These are phyloP conservation scores for Pseudolaguvia tuberculata DNA, from an alignment of 2,113 vertebrate species.

Conservation along the genomic window DNA sequence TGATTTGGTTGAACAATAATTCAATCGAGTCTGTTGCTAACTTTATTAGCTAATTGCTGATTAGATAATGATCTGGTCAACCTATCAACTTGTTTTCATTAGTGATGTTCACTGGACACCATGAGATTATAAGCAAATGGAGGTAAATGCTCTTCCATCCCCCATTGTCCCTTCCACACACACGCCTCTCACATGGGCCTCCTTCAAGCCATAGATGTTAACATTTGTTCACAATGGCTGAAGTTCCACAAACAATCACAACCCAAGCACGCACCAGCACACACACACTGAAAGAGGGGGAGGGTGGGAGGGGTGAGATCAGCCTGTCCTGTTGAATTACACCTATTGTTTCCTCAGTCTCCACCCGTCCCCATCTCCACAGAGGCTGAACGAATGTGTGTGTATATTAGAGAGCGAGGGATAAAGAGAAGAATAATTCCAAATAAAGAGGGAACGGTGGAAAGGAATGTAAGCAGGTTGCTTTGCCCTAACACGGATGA, in stretches of 20 bases:
- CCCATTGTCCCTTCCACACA: not conserved
- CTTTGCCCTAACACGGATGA: slow-evolving; percentile 4
- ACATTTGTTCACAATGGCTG: slow-evolving; percentile 47
- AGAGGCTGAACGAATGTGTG: slow-evolving; percentile 6
- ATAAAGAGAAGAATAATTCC: slow-evolving; percentile 6
- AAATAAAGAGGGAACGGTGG: slow-evolving; percentile 12
- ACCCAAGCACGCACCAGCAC: slow-evolving; percentile 25
- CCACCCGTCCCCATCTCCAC: slow-evolving; percentile 36
- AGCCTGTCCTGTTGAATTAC: slow-evolving; percentile 41
- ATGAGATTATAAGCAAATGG: not conserved
- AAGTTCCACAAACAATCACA: slow-evolving; percentile 44
- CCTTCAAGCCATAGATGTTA: slow-evolving; percentile 39
- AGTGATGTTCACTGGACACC: not conserved
- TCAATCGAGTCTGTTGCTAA: not conserved
- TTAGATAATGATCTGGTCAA: not conserved
- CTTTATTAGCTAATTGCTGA: slow-evolving; percentile 8
- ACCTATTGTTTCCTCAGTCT: slow-evolving; percentile 40
- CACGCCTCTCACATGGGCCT: slow-evolving; percentile 1
- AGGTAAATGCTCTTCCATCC: not conserved
- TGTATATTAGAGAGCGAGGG: not conserved
- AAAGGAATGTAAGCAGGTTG: slow-evolving; percentile 4
- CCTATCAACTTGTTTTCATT: slow-evolving; percentile 8
- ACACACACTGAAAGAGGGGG: slow-evolving; percentile 5
- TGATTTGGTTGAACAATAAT: not conserved
- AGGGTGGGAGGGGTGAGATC: slow-evolving; percentile 41